Evolutionary conservation across 2,888 invertebrate species (phyloP), one percentile per base, ranked within the genome.

Genomic region (Drosophila acutilabella): DNA sequence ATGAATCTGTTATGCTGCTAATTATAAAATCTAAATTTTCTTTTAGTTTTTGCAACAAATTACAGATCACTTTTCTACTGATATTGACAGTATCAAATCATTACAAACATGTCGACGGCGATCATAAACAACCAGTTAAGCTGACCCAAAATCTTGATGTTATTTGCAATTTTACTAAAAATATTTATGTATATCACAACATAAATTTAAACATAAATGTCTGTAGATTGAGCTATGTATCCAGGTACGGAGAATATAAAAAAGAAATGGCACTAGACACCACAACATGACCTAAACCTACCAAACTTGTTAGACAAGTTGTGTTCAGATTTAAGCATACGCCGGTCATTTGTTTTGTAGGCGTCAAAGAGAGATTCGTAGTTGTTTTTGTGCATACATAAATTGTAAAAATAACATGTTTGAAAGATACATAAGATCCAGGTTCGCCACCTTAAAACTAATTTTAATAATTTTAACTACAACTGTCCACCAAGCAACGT

Each of bases 241-340:
- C 18, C 38, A 47, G 33, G 14, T 8, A 30, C 38, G 40, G 16
- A 11, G 10, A 23, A 36, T 42, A 6, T 38, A 42, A 8, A 33
- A 54, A 45, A 42, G 48, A 78, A 73, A 71, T 59, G 56, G 58
- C 59, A 64, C 47, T 33, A 52, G 42, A 51, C 44, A 58, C 53
- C 38, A 36, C 47, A 58, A 54, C 44, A 48, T 62, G 64, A 72
- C 61, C 66, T 64, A 52, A 62, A 72, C 71, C 82, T 77, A 69
- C 77, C 82, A 73, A 81, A 85, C 74, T 79, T 73, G 82, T 77
- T 68, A 64, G 82, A 82, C 84, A 74, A 85, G 84, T 85, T 85
- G 68, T 53, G 80, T 38, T 40, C 40, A 66, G 81, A 70, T 73
- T 75, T 65, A 38, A 50, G 50, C 23, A 33, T 65, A 52, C 26